Evolutionary conservation across 2,888 invertebrate genomes (phyloP), one percentile per base, ranked within the genome.

Genomic region (Cheilosia variabilis): DNA sequence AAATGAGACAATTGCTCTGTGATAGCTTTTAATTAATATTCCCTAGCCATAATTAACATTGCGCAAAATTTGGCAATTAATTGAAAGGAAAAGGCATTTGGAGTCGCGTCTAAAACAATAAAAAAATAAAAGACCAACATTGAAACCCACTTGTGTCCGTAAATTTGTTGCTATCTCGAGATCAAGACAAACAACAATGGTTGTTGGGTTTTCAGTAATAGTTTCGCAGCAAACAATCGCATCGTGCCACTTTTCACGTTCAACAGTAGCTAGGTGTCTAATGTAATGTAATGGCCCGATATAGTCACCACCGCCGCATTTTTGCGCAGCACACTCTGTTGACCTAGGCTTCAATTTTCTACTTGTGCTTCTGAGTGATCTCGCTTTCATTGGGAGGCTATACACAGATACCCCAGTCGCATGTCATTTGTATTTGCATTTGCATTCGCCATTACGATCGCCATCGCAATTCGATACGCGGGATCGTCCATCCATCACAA

Each of bases 171-270:
- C 24, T 66, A 72, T 82, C 82, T 66, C 15, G 43, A 60, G 66
- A 82, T 62, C 72, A 66, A 58, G 47, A 66, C 19, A 62, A 77
- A 78, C 75, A 80, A 76, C 78, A 82, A 82, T 82, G 55, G 78
- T 45, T 58, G 19, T 57, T 55, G 34, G 58, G 27, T 78, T 63
- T 77, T 57, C 34, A 77, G 66, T 66, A 72, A 72, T 31, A 60
- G 53, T 66, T 72, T 82, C 69, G 41, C 71, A 55, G 65, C 37
- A 72, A 66, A 72, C 52, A 72, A 81, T 65, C 50, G 19, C 69
- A 76, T 57, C 24, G 75, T 75, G 65, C 65, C 65, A 82, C 71
- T 82, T 71, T 58, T 50, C 13, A 76, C 58, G 57, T 58, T 63
- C 81, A 65, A 19, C 17, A 47, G n/a, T 6, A 19, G 65, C 60